Base-by-base conservation (phyloP, 1,140 invertebrate genomes). In the Acromyrmex heyeri region DNA sequence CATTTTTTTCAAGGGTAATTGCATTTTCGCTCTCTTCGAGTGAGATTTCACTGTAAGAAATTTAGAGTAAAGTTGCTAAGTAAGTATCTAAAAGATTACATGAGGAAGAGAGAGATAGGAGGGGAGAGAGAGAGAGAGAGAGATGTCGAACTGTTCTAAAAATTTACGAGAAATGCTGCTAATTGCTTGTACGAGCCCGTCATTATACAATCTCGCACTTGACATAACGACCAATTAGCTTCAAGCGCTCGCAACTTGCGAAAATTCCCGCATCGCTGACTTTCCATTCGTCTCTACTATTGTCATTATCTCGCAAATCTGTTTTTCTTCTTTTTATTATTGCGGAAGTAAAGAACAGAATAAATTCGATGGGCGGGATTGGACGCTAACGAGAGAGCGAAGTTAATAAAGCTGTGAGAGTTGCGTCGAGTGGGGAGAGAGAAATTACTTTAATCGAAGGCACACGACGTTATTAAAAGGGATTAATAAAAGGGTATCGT, bases 391-490 rank as follows among this genome's bases (percentile, higher is more conserved):
- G 78, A 57, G 77, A 79, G 81, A 83, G 48, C 14, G 38, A 83
- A 44, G 69, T 73, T 83, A 83, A 83, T 83, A 83, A 72, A 61
- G 21, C 38, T 3, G 18, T 59, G 53, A 83, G 48, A 77, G 50
- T 24, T 81, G 18, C 62, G 18, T 67, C 50, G 48, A 48, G 16
- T 50, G 21, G 62, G 34, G 77, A 53, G 48, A 34, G 30, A n/a
- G n/a, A 75, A 75, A 83, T 75, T 75, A 83, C 38, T 83, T 83
- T 75, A 75, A 75, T 75, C 69, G 69, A 18, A 5, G 69, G 24
- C 69, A 62, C 69, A 83, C 65, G 44, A 83, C 24, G 34, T 61
- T 44, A 55, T 61, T 61, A 73, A 79, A 38, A 44, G 53, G 12
- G 38, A 73, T 83, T 83, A 83, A 75, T 75, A 61, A 75, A 83